Conservation (phyloP, 2,113 vertebrate species). For the Circaetus gallicus region DNA sequence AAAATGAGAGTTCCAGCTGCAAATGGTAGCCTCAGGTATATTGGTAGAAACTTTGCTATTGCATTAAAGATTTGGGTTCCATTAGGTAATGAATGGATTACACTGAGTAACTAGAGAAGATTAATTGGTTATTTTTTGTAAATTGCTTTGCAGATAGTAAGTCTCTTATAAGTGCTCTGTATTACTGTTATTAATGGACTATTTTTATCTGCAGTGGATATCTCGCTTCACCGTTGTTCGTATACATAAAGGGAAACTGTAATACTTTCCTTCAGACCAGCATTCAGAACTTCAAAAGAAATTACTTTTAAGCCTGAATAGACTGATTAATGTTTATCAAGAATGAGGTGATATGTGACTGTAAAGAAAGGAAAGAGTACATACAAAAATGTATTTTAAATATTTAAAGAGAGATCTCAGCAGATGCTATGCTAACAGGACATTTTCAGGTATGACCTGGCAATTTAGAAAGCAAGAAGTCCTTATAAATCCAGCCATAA, state of each 20-base stretch:
- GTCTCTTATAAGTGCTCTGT: neutral
- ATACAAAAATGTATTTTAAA: neutral
- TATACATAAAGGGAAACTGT: neutral
- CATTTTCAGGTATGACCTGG: neutral
- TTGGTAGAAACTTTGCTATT: neutral
- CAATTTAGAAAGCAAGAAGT: neutral
- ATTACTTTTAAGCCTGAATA: neutral
- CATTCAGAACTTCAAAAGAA: constrained; percentile 14
- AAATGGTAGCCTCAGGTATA: neutral
- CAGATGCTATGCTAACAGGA: neutral
- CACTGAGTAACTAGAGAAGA: neutral
- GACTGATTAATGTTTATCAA: neutral
- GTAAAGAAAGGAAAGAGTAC: neutral
- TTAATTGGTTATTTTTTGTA: constrained; percentile 46
- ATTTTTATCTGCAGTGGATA: constrained; percentile 9
- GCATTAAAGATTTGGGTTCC: neutral
- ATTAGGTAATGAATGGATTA: constrained; percentile 40
- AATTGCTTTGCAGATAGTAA: constrained; percentile 25
- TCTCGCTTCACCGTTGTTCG: neutral
- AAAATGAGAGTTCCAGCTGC: neutral
- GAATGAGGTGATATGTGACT: neutral
- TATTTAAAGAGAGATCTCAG: neutral
- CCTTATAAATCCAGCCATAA: neutral
- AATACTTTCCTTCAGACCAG: neutral
- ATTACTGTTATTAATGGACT: constrained; percentile 35